Evolutionary conservation across 2,888 invertebrate species (phyloP).

Genomic region (Macrophya annulata): DNA sequence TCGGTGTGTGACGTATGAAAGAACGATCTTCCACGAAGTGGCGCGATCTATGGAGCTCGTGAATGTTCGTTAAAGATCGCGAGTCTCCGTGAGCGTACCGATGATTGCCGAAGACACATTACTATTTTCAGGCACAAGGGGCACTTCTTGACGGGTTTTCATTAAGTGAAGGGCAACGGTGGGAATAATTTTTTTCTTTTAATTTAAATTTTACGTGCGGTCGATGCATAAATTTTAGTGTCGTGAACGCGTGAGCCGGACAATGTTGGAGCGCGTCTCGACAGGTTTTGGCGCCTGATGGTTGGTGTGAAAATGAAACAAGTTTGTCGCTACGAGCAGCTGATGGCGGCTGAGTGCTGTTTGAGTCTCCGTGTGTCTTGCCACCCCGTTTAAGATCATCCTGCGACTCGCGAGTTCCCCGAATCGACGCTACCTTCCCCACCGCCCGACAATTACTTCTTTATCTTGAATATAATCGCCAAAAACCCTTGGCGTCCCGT

Average conservation of each 20-base stretch:
- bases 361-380: slow-evolving; percentile 68
- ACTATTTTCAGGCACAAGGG: slow-evolving; percentile 78
- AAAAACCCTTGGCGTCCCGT: slow-evolving; percentile 8
- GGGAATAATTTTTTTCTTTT: slow-evolving; percentile 68
- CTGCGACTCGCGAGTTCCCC: slow-evolving; percentile 50
- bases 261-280: slow-evolving; percentile 69
- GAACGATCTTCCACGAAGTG: slow-evolving; percentile 42
- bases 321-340: slow-evolving; percentile 75
- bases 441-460: slow-evolving; percentile 16
- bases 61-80: slow-evolving; percentile 58
- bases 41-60: slow-evolving; percentile 53
- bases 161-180: slow-evolving; percentile 75
- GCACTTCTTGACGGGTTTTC: slow-evolving; percentile 76
- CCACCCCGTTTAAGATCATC: slow-evolving; percentile 60
- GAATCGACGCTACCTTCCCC: slow-evolving; percentile 43
- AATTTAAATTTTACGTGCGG: slow-evolving; percentile 65
- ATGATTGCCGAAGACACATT: slow-evolving; percentile 75
- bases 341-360: slow-evolving; percentile 76
- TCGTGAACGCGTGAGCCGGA: slow-evolving; percentile 61
- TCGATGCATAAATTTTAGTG: slow-evolving; percentile 64
- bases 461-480: neutral
- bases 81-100: slow-evolving; percentile 63
- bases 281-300: slow-evolving; percentile 69
- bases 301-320: slow-evolving; percentile 72
- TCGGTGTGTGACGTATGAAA: slow-evolving; percentile 34